Percentiles rank a stretch among this genome's conserved stretches.
Evolutionary conservation across 2,888 invertebrate genomes (phyloP).

Genomic region (Hedychridium roseum): DNA sequence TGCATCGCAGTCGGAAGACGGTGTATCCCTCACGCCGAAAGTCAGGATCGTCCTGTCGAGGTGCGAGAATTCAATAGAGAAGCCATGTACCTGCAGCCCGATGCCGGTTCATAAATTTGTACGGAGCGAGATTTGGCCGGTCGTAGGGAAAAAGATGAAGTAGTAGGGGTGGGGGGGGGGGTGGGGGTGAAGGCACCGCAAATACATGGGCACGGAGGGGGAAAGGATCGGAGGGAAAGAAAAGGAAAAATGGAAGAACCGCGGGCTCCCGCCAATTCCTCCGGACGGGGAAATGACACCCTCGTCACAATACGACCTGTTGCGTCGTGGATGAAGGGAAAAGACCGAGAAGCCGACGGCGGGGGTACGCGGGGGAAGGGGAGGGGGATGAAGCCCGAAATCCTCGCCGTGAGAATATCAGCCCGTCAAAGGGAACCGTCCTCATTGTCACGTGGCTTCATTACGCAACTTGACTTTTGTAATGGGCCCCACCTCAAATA

Average conservation of each 20-base stretch:
- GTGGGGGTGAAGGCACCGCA: too few relatives aligned
- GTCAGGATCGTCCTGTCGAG: too few relatives aligned
- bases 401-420: slow-evolving; percentile 53
- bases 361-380: slow-evolving; percentile 16
- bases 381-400: slow-evolving; percentile 21
- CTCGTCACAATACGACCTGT: slow-evolving; percentile 53
- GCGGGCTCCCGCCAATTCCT: slow-evolving; percentile 24
- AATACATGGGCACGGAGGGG: too few relatives aligned
- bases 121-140: slow-evolving; percentile 9
- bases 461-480: slow-evolving; percentile 57
- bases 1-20: too few relatives aligned
- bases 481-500: slow-evolving; percentile 12
- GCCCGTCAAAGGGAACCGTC: slow-evolving; percentile 56
- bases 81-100: slow-evolving; percentile 22
- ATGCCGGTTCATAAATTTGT: slow-evolving; percentile 38
- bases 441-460: slow-evolving; percentile 51
- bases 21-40: too few relatives aligned
- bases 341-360: slow-evolving; percentile 19
- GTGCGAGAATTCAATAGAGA: slow-evolving; percentile 21
- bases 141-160: too few relatives aligned
- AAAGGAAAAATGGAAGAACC: too few relatives aligned
- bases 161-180: too few relatives aligned
- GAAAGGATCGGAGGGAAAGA: slow-evolving; percentile 26
- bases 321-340: slow-evolving; percentile 31
- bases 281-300: slow-evolving; percentile 34